Percentiles rank a stretch among this genome's conserved stretches.
These are phyloP conservation scores for Steatornis caripensis DNA, from an alignment of 2,113 vertebrate species.

Conservation along the genomic window DNA sequence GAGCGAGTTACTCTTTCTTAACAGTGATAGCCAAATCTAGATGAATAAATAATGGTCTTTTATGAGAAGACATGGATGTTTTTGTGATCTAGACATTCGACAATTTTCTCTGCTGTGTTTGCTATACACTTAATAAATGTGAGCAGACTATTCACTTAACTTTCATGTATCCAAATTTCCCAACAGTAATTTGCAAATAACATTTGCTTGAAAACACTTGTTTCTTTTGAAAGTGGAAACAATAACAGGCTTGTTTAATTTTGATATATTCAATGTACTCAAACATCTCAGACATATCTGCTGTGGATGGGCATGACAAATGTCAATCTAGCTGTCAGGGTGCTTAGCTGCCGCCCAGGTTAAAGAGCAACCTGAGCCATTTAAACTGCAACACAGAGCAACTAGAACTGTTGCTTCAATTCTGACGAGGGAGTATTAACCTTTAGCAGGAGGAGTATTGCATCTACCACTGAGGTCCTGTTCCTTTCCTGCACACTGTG, in stretches of 20 bases:
- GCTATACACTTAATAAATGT: neutral
- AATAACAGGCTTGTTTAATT: neutral
- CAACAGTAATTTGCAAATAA: neutral
- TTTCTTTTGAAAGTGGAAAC: neutral
- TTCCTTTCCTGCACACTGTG: neutral
- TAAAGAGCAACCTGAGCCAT: neutral
- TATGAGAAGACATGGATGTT: neutral
- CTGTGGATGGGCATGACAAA: neutral
- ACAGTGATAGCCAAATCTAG: neutral
- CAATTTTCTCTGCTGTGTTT: neutral
- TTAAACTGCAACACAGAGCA: neutral
- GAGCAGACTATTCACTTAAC: neutral
- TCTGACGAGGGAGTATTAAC: neutral
- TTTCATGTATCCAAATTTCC: neutral
- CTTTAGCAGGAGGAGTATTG: neutral
- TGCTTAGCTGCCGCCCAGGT: neutral
- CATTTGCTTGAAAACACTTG: neutral
- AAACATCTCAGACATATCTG: neutral
- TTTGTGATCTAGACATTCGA: neutral
- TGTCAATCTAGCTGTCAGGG: neutral
- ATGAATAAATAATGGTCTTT: neutral
- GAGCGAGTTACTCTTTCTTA: neutral
- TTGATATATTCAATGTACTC: neutral
- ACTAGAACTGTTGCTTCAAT: neutral
- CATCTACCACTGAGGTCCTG: neutral